These are phyloP conservation scores for Fregata magnificens DNA, from an alignment of 2,113 vertebrate species.

Conservation along the genomic window DNA sequence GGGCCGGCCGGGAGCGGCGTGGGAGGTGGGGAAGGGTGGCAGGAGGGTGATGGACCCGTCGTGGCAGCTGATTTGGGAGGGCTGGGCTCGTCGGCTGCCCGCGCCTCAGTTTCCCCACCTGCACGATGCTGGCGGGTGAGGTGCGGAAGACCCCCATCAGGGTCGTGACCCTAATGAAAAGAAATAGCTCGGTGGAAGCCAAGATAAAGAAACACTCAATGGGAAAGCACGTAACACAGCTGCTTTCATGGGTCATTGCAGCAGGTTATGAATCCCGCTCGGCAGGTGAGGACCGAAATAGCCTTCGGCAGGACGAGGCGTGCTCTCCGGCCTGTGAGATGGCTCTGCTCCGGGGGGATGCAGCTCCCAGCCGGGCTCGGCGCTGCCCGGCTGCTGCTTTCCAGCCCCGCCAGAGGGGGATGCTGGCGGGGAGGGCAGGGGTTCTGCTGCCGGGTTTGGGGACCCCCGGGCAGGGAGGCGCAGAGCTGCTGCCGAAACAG, in stretches of 20 bases:
- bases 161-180: rapidly evolving
- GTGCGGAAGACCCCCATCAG: rapidly evolving
- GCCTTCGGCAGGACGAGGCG: neutral
- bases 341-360: neutral
- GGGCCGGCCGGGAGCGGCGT: neutral
- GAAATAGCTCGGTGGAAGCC: neutral
- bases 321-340: neutral
- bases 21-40: neutral
- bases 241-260: neutral
- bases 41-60: neutral
- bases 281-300: no score
- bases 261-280: neutral
- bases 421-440: neutral
- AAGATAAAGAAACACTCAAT: neutral
- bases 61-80: rapidly evolving
- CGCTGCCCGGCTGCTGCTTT: no score
- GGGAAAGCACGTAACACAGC: neutral
- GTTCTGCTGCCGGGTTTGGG: neutral
- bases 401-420: no score
- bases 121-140: rapidly evolving
- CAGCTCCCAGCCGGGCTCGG: no score
- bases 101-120: neutral
- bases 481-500: no score
- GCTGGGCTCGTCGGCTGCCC: rapidly evolving
- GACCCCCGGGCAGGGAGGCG: no score